A percentile compares a stretch with the other conserved stretches of the same genome.
Evolutionary conservation across 2,797 vertebrate species (phyloP).

Genomic region (Hapalemur alaotrensis): DNA sequence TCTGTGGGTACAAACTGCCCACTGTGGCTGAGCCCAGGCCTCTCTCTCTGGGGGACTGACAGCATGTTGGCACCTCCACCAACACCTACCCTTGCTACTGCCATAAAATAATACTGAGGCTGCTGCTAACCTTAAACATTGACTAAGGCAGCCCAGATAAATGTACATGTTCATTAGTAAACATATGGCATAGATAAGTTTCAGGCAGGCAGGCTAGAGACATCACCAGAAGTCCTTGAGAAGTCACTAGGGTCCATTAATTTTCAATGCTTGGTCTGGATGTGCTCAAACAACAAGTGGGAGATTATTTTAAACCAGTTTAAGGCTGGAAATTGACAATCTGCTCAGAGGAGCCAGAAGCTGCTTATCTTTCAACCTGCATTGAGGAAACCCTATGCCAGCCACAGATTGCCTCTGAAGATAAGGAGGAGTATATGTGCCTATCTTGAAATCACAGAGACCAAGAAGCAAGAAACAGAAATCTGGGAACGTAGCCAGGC

Average conservation of each 20-base stretch:
- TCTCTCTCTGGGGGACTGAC: background rate
- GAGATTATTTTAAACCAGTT: slow-evolving; percentile 35
- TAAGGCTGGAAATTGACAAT: background rate
- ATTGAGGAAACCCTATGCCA: slow-evolving; percentile 40
- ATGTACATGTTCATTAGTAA: background rate
- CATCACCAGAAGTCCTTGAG: slow-evolving; percentile 1
- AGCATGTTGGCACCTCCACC: background rate
- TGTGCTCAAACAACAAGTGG: background rate
- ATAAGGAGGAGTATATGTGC: slow-evolving; percentile 11
- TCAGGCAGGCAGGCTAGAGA: background rate
- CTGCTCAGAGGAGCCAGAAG: background rate
- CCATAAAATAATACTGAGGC: background rate
- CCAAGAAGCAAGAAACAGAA: slow-evolving; percentile 56
- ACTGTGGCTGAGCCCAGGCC: background rate
- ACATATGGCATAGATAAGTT: background rate
- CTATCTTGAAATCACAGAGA: slow-evolving; percentile 64
- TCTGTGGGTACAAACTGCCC: background rate
- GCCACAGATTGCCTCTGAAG: slow-evolving; percentile 50
- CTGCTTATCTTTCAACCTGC: slow-evolving; percentile 19
- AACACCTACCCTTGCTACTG: background rate
- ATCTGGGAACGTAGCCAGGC: slow-evolving; percentile 56
- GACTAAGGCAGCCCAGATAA: background rate
- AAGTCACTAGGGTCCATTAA: background rate
- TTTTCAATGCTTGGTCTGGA: background rate
- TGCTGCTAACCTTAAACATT: background rate